Base-by-base conservation (phyloP, 2,888 invertebrate genomes). In the Keiferia lycopersicella region DNA sequence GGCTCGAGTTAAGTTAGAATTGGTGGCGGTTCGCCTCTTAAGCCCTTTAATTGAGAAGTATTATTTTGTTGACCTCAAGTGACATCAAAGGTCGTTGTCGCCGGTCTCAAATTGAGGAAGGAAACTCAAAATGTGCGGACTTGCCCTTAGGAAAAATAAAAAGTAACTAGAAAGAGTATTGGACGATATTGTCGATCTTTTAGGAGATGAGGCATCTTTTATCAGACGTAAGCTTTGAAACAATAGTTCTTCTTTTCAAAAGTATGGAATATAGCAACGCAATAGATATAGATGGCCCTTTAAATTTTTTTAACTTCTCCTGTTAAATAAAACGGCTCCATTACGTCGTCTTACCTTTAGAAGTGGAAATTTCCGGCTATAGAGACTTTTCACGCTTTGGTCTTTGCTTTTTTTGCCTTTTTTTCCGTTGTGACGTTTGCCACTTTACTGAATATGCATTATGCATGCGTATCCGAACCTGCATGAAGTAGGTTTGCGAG, bases 11-110 rank as follows among this genome's bases (percentile, higher is more conserved):
- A 16, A 45, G 16, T 4, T n/a, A 45, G n/a, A 45, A 45, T 45
- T 45, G 16, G 45, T 45, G 45, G 16, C 41, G 41, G 39, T 41
- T 41, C 14, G 14, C 45, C 45, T 45, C 45, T n/a, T 45, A n/a
- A 45, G 45, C n/a, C n/a, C 45, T 16, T 45, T 45, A 45, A 45
- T 45, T 45, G 45, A 16, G 45, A 45, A 45, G 45, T 16, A 45
- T 45, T 45, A 45, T 45, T 45, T 45, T n/a, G 45, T 45, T n/a
- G 45, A 45, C 45, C 45, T 45, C 45, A 45, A n/a, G 45, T 45
- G 1, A 45, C n/a, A 45, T 45, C 45, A 45, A 45, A 45, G 45
- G 45, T 45, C 45, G 16, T 16, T 45, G 45, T 16, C 45, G n/a
- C 45, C 45, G 45, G 45, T 45, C 45, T 45, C 3, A 45, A 45